Base-by-base conservation (phyloP, 2,888 invertebrate genomes). In the Chrysolina americana region DNA sequence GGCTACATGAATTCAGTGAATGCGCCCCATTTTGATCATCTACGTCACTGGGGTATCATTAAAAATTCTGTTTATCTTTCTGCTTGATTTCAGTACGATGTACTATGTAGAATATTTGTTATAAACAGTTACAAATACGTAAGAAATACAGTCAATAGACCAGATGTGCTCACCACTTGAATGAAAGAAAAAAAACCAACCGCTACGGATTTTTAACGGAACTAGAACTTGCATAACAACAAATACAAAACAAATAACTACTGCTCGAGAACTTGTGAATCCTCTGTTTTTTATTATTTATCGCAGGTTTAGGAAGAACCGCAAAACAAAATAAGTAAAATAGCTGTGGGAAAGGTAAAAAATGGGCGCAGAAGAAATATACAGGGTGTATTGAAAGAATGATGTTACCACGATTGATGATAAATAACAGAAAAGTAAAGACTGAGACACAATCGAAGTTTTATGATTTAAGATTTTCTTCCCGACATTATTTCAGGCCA, bases 141-240 rank as follows among this genome's bases (percentile, higher is more conserved):
- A 11, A 6, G 21, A 13, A 53, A 53, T 53, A 9, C 53, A 53
- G 53, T 11, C 19, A 21, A 53, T 53, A 21, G 21, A 21, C 53
- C 53, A 53, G 53, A 53, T 53, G 53, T 21, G 13, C 53, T 21
- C 19, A 53, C 21, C 53, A 21, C 53, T 23, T 53, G 21, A 53
- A 53, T 53, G 53, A 10, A 53, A 21, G 9, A 21, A 53, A 19
- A 53, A 53, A 53, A 53, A 21, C 10, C 53, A 11, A 13, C 53
- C 19, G 53, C 11, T 19, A 53, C 21, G 53, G 21, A 19, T 19
- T 21, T 53, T 53, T 53, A 53, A 53, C 53, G 53, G 53, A 53
- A 53, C 53, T 8, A 21, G 21, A 53, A 53, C 13, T 21, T 53
- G 53, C 44, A 44, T 15, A 44, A 44, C 44, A 15, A 44, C 15